A percentile compares a stretch with the other conserved stretches of the same genome.
Conservation (phyloP, 1,140 invertebrate genomes). For the Drosophila burlai region DNA sequence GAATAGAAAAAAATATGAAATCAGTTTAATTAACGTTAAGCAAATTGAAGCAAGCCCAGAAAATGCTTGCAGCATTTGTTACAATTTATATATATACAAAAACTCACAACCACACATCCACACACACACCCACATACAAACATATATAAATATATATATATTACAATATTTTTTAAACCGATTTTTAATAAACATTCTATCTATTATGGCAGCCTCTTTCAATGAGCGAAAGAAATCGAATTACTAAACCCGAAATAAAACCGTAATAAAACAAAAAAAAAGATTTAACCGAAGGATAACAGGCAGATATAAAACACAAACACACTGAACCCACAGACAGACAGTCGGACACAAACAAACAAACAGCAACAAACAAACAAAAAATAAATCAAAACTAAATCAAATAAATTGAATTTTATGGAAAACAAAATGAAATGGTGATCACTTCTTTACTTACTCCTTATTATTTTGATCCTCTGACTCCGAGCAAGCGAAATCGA, state of each 20-base stretch:
- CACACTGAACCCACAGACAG: slow-evolving; percentile 22
- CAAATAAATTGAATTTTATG: slow-evolving; percentile 79
- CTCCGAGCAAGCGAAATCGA: slow-evolving; percentile 27
- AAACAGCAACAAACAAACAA: slow-evolving; percentile 31
- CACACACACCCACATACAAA: not conserved
- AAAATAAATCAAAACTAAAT: slow-evolving; percentile 52
- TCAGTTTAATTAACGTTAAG: slow-evolving; percentile 70
- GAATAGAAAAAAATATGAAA: slow-evolving; percentile 35
- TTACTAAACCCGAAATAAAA: slow-evolving; percentile 36
- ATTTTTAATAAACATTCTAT: slow-evolving; percentile 82
- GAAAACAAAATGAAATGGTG: slow-evolving; percentile 69
- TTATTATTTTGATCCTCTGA: slow-evolving; percentile 69
- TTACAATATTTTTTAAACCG: slow-evolving; percentile 69
- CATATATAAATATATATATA: slow-evolving; percentile 70
- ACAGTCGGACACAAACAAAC: slow-evolving; percentile 30
- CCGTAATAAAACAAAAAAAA: slow-evolving; percentile 32
- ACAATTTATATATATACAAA: slow-evolving; percentile 59
- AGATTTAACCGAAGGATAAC: slow-evolving; percentile 50
- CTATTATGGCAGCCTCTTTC: slow-evolving; percentile 71
- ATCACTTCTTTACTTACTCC: slow-evolving; percentile 54
- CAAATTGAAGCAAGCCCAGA: slow-evolving; percentile 65
- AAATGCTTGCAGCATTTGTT: slow-evolving; percentile 76
- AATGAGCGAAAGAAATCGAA: slow-evolving; percentile 51
- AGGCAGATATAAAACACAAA: slow-evolving; percentile 44
- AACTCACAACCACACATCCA: not conserved